Base-by-base conservation (phyloP, 2,113 vertebrate genomes). In the Anseranas semipalmata region DNA sequence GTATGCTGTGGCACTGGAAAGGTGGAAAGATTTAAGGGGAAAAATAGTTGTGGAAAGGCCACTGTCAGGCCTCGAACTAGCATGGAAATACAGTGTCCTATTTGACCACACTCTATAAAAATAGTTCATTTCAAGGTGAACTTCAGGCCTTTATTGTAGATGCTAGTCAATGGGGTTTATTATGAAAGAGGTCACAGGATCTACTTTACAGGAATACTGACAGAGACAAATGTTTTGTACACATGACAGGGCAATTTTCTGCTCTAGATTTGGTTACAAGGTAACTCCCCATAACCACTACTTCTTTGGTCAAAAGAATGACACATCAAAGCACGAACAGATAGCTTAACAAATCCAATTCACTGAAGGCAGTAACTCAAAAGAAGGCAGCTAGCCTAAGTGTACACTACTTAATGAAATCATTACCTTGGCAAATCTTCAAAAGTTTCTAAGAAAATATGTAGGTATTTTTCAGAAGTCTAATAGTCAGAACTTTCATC, bases 241-340 rank as follows among this genome's bases (percentile, higher is more conserved):
- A 96, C 93, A 96, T 94, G 92, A 97, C 90, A 95, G 94, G 96
- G 94, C 95, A 96, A 96, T 96, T 96, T 97, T 92, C 70, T 74
- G 70, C 93, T 63, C 84, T 66, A 79, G 63, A 76, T 87, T 70
- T 80, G 73, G 90, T 96, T 94, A 93, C 55, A 82, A 95, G 95
- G 89, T 93, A 96, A 87, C 91, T 89, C 66, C 28, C 75, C 74
- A 62, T 59, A 87, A 80, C 93, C 73, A 87, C 33, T 53, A 84
- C 30, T 79, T 87, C 73, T 80, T 52, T 71, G 80, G 93, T 66
- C 59, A 86, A 89, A 93, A 92, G 93, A 96, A 94, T 81, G 80
- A 65, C 76, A 95, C 88, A 96, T 94, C 85, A 94, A 96, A 96
- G 93, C 90, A 92, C 15, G 53, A 93, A 90, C 73, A 93, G 96